phyloP scores from a whole-genome alignment of 1,140 invertebrate genomes.

The Anagrus nilaparvatae region DNA sequence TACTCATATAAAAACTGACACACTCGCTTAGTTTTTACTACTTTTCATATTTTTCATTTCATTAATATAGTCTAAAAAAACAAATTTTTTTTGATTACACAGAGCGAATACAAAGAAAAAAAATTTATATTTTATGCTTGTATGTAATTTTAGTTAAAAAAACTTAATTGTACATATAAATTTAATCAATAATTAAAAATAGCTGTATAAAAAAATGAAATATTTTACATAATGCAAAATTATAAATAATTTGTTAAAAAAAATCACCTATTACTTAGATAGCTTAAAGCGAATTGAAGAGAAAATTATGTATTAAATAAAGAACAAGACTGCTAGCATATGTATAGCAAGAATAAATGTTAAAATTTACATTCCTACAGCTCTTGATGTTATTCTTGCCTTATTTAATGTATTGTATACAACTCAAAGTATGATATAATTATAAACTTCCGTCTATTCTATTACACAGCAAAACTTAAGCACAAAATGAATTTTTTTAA shows the following conservation, averaged over 20 bases:
- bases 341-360: conserved; percentile 18
- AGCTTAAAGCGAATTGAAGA: conserved; percentile 18
- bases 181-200: conserved; percentile 8
- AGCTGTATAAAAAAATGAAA: conserved; percentile 4
- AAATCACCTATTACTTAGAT: conserved; percentile 13
- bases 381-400: conserved; percentile 17
- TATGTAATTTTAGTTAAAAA: conserved; percentile 14
- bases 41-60: conserved; percentile 19
- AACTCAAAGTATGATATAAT: no score
- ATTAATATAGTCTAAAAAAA: no score
- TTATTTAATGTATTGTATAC: no score
- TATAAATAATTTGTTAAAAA: conserved; percentile 16
- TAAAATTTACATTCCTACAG: conserved; percentile 18
- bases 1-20: no score
- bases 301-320: conserved; percentile 17
- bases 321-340: conserved; percentile 17
- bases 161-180: conserved; percentile 16
- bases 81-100: no score
- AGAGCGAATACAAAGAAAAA: conserved; percentile 11
- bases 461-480: no score
- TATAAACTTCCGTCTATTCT: no score
- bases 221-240: no score
- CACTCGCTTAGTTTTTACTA: conserved; percentile 14
- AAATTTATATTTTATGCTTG: conserved; percentile 20
- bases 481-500: no score